These are phyloP conservation scores for Cancer borealis DNA, from an alignment of 2,888 invertebrate species.

Conservation along the genomic window DNA sequence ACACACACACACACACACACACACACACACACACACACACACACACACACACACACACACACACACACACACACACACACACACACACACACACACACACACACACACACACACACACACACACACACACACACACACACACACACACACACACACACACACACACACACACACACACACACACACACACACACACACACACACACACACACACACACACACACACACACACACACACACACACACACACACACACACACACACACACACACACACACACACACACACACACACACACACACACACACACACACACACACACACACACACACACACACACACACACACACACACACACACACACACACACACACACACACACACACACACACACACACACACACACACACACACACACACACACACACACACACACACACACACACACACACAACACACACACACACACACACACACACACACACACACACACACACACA, in stretches of 20 bases:
- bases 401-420: neutral
- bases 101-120: neutral
- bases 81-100: neutral
- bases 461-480: neutral
- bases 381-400: neutral
- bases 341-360: neutral
- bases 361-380: neutral
- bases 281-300: neutral
- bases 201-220: neutral
- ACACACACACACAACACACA: conserved; percentile 21
- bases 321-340: neutral
- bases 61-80: conserved; percentile 20
- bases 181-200: conserved; percentile 29
- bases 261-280: neutral
- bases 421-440: conserved; percentile 9
- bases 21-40: neutral
- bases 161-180: conserved; percentile 16
- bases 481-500: neutral
- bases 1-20: neutral
- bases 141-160: neutral
- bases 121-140: neutral
- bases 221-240: neutral
- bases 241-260: neutral
- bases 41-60: neutral
- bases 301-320: neutral